phyloP scores from a whole-genome alignment of 2,888 invertebrate species.

The Lissonota sp. region DNA sequence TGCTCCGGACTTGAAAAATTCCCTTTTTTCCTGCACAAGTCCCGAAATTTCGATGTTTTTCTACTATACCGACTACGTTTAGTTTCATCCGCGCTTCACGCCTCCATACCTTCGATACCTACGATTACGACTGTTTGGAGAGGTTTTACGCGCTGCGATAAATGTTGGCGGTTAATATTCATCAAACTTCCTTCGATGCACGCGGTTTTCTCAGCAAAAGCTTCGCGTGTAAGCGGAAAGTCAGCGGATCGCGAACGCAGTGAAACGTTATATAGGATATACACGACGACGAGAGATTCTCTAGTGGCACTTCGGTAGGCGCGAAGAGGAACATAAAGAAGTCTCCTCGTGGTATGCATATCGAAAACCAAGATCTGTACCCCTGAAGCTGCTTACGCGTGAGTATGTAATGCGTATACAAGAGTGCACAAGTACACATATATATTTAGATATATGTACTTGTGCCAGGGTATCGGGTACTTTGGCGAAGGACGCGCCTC shows the following conservation, averaged over 20 bases:
- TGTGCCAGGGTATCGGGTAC: constrained; percentile 28
- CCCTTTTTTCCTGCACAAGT: not conserved
- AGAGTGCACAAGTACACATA: too few species aligned
- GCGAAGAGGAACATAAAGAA: constrained; percentile 34
- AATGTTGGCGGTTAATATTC: too few species aligned
- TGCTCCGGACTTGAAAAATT: too few species aligned
- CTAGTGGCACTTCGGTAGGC: constrained; percentile 29
- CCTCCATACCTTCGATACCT: too few species aligned
- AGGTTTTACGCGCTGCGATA: too few species aligned
- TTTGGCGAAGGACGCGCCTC: constrained; percentile 15
- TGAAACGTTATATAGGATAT: constrained; percentile 5
- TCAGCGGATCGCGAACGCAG: too few species aligned
- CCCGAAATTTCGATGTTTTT: not conserved
- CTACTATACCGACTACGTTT: not conserved
- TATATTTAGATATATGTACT: too few species aligned
- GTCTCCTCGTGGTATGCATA: constrained; percentile 42
- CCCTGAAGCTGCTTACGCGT: constrained; percentile 14
- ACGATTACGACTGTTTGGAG: too few species aligned
- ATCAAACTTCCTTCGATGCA: too few species aligned
- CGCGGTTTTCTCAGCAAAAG: not conserved
- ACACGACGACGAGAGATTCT: constrained; percentile 6
- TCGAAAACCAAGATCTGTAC: constrained; percentile 48
- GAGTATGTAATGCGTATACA: too few species aligned
- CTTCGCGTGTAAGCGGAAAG: not conserved
- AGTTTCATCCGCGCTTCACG: too few species aligned